Percentiles rank a stretch among this genome's conserved stretches.
phyloP scores from a whole-genome alignment of 2,113 vertebrate species.

The Micromys minutus region DNA sequence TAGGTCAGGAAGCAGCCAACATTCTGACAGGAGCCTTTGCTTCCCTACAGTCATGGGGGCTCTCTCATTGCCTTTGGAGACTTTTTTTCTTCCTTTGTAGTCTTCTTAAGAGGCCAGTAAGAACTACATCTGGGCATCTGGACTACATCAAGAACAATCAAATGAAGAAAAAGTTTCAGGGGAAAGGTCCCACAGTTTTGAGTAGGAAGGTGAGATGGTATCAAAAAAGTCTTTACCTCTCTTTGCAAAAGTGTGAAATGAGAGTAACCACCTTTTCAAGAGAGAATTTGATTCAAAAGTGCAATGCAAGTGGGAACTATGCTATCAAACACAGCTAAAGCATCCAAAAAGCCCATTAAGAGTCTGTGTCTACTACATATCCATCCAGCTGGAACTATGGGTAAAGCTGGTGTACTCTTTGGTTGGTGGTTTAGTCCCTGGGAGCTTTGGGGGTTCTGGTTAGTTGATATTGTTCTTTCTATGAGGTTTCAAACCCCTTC shows the following conservation, averaged over 20 bases:
- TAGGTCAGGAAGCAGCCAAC: constrained; percentile 32
- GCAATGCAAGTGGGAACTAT: not conserved
- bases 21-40: constrained; percentile 35
- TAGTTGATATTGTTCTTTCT: too few relatives aligned
- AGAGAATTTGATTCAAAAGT: not conserved
- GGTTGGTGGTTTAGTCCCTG: too few relatives aligned
- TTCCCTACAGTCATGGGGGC: not conserved
- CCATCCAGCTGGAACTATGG: too few relatives aligned
- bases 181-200: not conserved
- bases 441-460: too few relatives aligned
- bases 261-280: not conserved
- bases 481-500: too few relatives aligned
- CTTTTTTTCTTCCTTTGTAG: not conserved
- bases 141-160: not conserved
- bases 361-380: too few relatives aligned
- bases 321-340: not conserved
- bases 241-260: constrained; percentile 16
- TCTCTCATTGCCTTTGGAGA: not conserved
- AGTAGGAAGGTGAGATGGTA: not conserved
- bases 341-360: not conserved
- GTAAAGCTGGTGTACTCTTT: too few relatives aligned
- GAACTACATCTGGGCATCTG: not conserved
- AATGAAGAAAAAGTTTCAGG: not conserved
- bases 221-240: not conserved
- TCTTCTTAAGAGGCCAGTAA: not conserved